Percentiles rank a stretch among this genome's conserved stretches.
These are phyloP conservation scores for Pseudococcus jackbeardsleyi DNA, from an alignment of 2,888 invertebrate species.

Conservation along the genomic window DNA sequence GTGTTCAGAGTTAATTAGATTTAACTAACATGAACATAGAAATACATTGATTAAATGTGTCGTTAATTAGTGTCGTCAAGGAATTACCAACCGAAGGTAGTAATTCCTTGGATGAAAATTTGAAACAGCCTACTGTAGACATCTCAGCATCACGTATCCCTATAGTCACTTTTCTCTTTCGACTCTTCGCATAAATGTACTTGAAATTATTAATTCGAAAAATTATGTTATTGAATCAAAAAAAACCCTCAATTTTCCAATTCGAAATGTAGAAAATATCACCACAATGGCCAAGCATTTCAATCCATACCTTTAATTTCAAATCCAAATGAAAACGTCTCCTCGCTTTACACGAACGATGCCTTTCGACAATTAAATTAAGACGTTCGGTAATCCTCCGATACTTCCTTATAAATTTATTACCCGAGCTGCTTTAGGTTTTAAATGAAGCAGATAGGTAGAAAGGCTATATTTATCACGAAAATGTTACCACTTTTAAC, in stretches of 20 bases:
- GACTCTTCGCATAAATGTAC: neutral
- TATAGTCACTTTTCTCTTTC: neutral
- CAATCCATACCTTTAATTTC: neutral
- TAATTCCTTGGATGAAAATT: conserved; percentile 22
- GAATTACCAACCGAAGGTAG: conserved; percentile 12
- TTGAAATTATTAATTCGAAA: too few species aligned
- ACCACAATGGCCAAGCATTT: neutral
- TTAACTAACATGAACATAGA: conserved; percentile 25
- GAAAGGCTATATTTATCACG: conserved; percentile 1
- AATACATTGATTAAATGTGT: conserved; percentile 28
- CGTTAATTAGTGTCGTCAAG: conserved; percentile 40
- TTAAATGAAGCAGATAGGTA: neutral
- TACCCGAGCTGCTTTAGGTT: neutral
- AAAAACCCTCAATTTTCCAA: too few species aligned
- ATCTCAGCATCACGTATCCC: neutral
- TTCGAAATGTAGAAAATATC: neutral
- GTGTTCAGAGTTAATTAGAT: conserved; percentile 51
- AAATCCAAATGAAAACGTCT: neutral
- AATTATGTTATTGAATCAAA: too few species aligned
- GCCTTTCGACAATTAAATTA: neutral
- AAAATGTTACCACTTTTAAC: conserved; percentile 10
- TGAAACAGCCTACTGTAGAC: neutral
- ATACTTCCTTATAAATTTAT: conserved; percentile 13
- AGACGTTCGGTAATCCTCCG: neutral
- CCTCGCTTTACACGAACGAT: neutral